phyloP scores from a whole-genome alignment of 2,888 invertebrate species.

The Elmis aenea region DNA sequence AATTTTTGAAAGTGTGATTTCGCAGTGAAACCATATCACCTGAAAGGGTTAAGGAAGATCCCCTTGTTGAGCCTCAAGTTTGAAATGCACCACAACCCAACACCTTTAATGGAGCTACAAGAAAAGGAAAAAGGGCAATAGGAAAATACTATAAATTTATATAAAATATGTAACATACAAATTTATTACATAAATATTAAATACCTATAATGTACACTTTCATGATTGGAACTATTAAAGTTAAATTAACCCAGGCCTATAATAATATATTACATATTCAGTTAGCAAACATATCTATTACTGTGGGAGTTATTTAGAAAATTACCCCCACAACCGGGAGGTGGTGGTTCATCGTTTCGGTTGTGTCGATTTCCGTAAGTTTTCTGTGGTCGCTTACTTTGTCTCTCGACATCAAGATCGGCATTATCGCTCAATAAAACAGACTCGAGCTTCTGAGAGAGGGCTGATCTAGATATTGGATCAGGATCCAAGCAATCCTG shows the following conservation, averaged over 20 bases:
- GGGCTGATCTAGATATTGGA: slow-evolving; percentile 30
- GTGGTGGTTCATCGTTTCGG: slow-evolving; percentile 51
- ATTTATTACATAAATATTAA: no score
- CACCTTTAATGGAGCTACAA: no score
- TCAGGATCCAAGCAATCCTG: slow-evolving; percentile 37
- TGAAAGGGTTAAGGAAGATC: no score
- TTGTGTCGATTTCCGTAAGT: slow-evolving; percentile 35
- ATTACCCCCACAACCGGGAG: slow-evolving; percentile 49
- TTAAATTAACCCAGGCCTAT: background rate
- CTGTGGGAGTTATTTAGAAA: slow-evolving; percentile 33
- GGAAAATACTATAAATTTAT: no score
- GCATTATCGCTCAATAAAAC: slow-evolving; percentile 36
- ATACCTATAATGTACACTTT: no score
- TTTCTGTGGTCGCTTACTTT: slow-evolving; percentile 29
- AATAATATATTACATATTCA: slow-evolving; percentile 9
- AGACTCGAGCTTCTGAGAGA: slow-evolving; percentile 35
- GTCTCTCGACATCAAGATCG: slow-evolving; percentile 35
- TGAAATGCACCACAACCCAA: no score
- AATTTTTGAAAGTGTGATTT: no score
- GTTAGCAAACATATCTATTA: slow-evolving; percentile 44
- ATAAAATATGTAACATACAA: no score
- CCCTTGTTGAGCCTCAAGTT: no score
- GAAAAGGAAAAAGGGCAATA: no score
- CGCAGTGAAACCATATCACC: no score
- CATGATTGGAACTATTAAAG: background rate